phyloP scores from a whole-genome alignment of 2,797 vertebrate genomes.

The Sebastes matsubarae region DNA sequence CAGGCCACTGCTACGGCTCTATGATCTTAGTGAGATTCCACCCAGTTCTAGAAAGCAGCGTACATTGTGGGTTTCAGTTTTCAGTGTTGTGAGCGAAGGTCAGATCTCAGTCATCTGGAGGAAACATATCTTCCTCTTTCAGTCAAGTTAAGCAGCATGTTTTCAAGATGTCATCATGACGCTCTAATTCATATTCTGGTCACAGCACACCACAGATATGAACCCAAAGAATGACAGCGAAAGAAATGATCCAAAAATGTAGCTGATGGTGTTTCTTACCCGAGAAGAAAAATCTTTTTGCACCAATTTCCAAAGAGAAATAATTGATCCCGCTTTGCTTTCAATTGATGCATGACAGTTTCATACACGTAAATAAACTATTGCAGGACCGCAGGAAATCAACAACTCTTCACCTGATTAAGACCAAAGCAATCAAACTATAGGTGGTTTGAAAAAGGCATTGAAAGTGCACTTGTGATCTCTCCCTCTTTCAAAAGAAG shows the following conservation, averaged over 20 bases:
- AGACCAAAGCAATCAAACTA: constrained; percentile 40
- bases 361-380: background rate
- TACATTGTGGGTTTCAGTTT: background rate
- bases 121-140: constrained; percentile 39
- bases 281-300: background rate
- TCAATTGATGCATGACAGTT: background rate
- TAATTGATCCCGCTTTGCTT: background rate
- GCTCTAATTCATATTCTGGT: constrained; percentile 47
- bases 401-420: constrained; percentile 23
- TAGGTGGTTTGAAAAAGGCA: constrained; percentile 57
- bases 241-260: constrained; percentile 41
- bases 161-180: constrained; percentile 50
- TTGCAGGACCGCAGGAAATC: constrained; percentile 15
- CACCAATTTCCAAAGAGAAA: constrained; percentile 6
- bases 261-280: constrained; percentile 17
- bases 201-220: constrained; percentile 27
- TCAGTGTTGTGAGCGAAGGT: constrained; percentile 31
- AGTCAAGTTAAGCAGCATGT: constrained; percentile 41
- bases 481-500: constrained; percentile 54
- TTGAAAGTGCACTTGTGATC: constrained; percentile 61
- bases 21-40: background rate
- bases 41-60: background rate
- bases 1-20: background rate
- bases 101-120: constrained; percentile 41
- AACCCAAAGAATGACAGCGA: constrained; percentile 40